A percentile compares a stretch with the other conserved stretches of the same genome.
These are phyloP conservation scores for Lepisosteus osseus DNA, from an alignment of 2,113 vertebrate species.

Conservation along the genomic window DNA sequence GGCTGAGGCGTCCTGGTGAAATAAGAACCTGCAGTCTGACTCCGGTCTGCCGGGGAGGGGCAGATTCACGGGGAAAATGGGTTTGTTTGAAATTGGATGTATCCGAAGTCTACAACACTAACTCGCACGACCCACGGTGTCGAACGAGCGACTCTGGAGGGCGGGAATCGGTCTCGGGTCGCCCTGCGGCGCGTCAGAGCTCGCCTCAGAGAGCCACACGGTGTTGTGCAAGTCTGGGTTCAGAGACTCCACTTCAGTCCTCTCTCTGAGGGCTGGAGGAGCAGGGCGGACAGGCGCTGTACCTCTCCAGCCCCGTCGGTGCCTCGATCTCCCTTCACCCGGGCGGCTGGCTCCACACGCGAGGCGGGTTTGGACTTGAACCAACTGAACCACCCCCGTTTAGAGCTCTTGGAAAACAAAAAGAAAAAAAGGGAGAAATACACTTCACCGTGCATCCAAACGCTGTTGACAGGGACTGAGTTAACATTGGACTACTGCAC, in stretches of 20 bases:
- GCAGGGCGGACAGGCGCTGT: neutral
- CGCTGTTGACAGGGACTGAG: too few relatives aligned
- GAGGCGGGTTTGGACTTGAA: constrained; percentile 66
- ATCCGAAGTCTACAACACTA: too few relatives aligned
- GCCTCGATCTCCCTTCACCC: constrained; percentile 23
- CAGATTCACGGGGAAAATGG: too few relatives aligned
- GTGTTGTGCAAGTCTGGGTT: too few relatives aligned
- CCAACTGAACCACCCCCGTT: constrained; percentile 87
- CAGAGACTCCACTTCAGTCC: too few relatives aligned
- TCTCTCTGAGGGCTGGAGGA: too few relatives aligned
- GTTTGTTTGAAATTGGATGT: too few relatives aligned
- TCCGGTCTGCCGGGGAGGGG: too few relatives aligned
- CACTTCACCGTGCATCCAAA: too few relatives aligned
- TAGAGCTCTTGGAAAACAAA: constrained; percentile 54
- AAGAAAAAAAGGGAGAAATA: neutral
- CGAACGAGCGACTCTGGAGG: neutral
- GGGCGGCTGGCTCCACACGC: constrained; percentile 16
- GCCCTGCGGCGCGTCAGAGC: neutral
- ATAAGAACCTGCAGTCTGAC: constrained; percentile 15
- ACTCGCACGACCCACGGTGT: too few relatives aligned
- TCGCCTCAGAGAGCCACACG: too few relatives aligned
- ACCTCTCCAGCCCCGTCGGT: constrained; percentile 29
- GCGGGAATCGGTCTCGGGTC: neutral
- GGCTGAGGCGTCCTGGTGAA: constrained; percentile 38
- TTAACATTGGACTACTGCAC: too few relatives aligned